A percentile compares a stretch with the other conserved stretches of the same genome.
phyloP scores from a whole-genome alignment of 2,888 invertebrate genomes.

The Ischnus inquisitorius region DNA sequence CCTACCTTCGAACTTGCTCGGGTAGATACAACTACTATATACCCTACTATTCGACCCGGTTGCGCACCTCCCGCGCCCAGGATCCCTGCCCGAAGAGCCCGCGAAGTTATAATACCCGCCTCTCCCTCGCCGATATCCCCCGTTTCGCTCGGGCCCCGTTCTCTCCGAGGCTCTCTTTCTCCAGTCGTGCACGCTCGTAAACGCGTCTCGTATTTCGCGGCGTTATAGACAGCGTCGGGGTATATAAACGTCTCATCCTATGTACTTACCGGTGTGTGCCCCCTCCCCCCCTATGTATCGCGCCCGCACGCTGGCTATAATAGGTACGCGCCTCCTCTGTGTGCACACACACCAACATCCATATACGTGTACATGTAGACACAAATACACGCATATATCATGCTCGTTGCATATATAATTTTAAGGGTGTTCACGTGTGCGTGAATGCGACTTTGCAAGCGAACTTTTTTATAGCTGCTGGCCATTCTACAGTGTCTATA shows the following conservation, averaged over 20 bases:
- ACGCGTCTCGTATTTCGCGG: slow-evolving; percentile 85
- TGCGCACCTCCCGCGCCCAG: slow-evolving; percentile 59
- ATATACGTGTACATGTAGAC: neutral
- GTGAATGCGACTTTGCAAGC: slow-evolving; percentile 59
- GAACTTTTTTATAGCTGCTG: slow-evolving; percentile 38
- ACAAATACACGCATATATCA: slow-evolving; percentile 6
- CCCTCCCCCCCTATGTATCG: slow-evolving; percentile 58
- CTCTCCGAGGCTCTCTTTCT: slow-evolving; percentile 33
- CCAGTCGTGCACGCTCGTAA: slow-evolving; percentile 84
- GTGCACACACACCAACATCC: neutral
- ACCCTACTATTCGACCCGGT: slow-evolving; percentile 43
- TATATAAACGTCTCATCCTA: slow-evolving; percentile 85
- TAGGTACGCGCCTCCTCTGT: slow-evolving; percentile 21
- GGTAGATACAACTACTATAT: slow-evolving; percentile 47
- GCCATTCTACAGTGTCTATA: slow-evolving; percentile 48
- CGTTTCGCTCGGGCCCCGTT: neutral
- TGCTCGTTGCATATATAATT: slow-evolving; percentile 65
- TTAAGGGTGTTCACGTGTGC: slow-evolving; percentile 68
- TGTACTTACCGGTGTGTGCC: slow-evolving; percentile 81
- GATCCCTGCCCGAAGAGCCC: slow-evolving; percentile 25
- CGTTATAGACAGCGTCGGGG: slow-evolving; percentile 85
- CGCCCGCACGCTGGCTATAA: slow-evolving; percentile 49
- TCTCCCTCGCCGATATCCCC: slow-evolving; percentile 37
- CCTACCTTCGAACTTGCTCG: slow-evolving; percentile 26
- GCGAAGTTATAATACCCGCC: slow-evolving; percentile 37